phyloP scores from a whole-genome alignment of 1,140 invertebrate species.

The Battus philenor region DNA sequence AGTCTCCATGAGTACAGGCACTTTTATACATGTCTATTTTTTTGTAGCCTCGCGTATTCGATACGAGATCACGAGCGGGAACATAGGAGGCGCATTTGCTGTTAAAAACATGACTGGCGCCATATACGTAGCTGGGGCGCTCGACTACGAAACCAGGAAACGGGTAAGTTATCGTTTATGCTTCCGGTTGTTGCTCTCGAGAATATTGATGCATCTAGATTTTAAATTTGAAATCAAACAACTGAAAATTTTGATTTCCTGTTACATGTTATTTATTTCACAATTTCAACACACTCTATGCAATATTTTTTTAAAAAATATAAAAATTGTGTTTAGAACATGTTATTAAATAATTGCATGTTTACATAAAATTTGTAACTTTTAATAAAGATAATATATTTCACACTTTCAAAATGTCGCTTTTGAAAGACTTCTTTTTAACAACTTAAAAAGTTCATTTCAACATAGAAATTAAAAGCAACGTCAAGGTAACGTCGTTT shows the following conservation, averaged over 20 bases:
- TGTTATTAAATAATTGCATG: too few species aligned
- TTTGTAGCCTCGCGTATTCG: constrained; percentile 96
- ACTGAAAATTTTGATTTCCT: too few species aligned
- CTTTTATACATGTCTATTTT: constrained; percentile 34
- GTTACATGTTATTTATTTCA: too few species aligned
- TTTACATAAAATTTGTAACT: too few species aligned
- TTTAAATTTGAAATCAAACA: too few species aligned
- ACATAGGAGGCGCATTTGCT: constrained; percentile 97
- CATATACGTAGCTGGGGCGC: constrained; percentile 95
- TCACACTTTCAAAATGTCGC: too few species aligned
- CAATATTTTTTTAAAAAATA: background rate
- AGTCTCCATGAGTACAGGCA: background rate
- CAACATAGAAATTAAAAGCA: constrained; percentile 1
- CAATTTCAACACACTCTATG: too few species aligned
- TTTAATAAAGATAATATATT: too few species aligned
- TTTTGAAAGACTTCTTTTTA: too few species aligned
- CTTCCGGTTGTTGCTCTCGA: background rate
- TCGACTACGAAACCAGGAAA: constrained; percentile 71
- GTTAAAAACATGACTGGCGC: constrained; percentile 98
- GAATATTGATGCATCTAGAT: background rate
- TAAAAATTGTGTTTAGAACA: too few species aligned
- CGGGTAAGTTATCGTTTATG: constrained; percentile 44
- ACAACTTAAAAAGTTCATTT: constrained; percentile 4
- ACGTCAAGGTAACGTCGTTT: constrained; percentile 7
- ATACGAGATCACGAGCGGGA: constrained; percentile 99